Conservation (phyloP, 1,140 invertebrate species). For the Anastrepha ludens region DNA sequence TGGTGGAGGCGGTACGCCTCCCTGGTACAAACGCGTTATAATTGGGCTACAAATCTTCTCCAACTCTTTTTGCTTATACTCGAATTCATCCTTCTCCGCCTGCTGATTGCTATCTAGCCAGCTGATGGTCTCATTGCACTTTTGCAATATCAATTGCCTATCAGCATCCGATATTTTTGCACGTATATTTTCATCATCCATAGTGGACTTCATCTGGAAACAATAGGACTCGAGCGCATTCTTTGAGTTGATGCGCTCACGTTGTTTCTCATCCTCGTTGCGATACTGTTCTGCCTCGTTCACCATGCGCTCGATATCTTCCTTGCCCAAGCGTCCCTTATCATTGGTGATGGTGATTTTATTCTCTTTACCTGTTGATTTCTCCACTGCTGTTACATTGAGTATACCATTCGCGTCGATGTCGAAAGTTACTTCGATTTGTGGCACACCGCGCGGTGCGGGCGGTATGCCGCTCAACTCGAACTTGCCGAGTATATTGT, state of each 20-base stretch:
- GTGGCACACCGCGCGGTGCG: constrained; percentile 93
- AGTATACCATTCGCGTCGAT: constrained; percentile 92
- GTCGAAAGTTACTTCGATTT: constrained; percentile 94
- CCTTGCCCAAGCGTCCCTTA: constrained; percentile 95
- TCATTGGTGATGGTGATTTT: constrained; percentile 99
- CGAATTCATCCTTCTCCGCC: constrained; percentile 93
- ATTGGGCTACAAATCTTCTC: constrained; percentile 90
- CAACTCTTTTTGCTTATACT: constrained; percentile 92
- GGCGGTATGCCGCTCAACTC: constrained; percentile 95
- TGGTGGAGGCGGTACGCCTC: constrained; percentile 73
- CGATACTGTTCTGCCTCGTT: constrained; percentile 96
- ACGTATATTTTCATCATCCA: constrained; percentile 90
- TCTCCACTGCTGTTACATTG: constrained; percentile 91
- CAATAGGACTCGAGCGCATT: constrained; percentile 95
- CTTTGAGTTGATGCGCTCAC: constrained; percentile 90
- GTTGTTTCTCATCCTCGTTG: constrained; percentile 92
- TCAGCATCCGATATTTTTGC: constrained; percentile 91
- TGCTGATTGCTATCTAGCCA: constrained; percentile 97
- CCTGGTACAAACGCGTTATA: constrained; percentile 87
- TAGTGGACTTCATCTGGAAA: constrained; percentile 96
- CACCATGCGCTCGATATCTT: constrained; percentile 98
- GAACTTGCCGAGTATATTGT: constrained; percentile 94
- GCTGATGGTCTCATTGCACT: constrained; percentile 92
- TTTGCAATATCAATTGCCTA: constrained; percentile 88
- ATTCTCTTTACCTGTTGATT: constrained; percentile 95